Conservation (phyloP, 2,113 vertebrate species). For the Chaetodon trifascialis region DNA sequence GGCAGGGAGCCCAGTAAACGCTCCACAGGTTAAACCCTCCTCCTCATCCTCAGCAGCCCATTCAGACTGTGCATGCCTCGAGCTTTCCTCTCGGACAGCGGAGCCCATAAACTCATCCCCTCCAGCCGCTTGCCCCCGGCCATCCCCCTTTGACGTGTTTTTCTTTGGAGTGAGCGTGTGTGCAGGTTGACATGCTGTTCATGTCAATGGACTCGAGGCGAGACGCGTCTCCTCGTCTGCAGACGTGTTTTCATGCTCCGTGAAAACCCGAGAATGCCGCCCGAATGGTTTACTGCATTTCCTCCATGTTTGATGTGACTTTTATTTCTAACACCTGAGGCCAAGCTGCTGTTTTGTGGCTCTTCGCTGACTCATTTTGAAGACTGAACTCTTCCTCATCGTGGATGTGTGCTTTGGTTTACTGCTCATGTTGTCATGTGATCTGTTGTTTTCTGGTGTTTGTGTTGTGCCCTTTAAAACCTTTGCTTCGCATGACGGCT, state of each 20-base stretch:
- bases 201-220: slow-evolving; percentile 29
- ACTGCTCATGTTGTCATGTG: not conserved
- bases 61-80: slow-evolving; percentile 57
- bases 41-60: slow-evolving; percentile 8
- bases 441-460: not conserved
- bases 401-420: slow-evolving; percentile 18
- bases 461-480: not conserved
- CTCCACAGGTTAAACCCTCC: slow-evolving; percentile 81
- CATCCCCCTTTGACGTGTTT: slow-evolving; percentile 10
- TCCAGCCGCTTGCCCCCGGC: not conserved
- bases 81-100: not conserved
- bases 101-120: slow-evolving; percentile 11
- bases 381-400: not conserved
- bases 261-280: not conserved
- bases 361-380: not conserved
- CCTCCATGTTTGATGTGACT: slow-evolving; percentile 12
- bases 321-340: slow-evolving; percentile 4
- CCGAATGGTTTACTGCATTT: slow-evolving; percentile 15
- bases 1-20: slow-evolving; percentile 84
- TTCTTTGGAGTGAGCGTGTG: slow-evolving; percentile 13
- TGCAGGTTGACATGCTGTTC: slow-evolving; percentile 42
- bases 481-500: not conserved
- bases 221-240: not conserved
- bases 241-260: not conserved
- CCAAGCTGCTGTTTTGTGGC: not conserved